These are phyloP conservation scores for Hemichromis elongatus DNA, from an alignment of 2,113 vertebrate species.

Conservation along the genomic window DNA sequence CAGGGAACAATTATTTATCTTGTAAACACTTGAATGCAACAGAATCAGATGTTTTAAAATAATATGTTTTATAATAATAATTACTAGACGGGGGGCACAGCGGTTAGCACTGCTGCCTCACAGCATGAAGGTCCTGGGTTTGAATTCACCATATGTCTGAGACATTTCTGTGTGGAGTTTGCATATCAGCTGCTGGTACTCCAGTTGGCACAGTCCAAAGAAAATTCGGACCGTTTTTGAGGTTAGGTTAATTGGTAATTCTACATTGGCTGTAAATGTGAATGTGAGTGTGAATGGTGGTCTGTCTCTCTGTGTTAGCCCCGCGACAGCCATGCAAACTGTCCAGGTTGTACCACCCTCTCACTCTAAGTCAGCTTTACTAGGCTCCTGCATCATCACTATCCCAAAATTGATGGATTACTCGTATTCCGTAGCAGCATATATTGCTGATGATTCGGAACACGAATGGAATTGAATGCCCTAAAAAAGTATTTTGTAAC, in stretches of 20 bases:
- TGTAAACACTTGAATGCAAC: neutral
- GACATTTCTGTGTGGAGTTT: neutral
- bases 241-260: neutral
- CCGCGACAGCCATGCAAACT: neutral
- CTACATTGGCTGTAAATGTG: neutral
- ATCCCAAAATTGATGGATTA: neutral
- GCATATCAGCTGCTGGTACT: neutral
- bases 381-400: neutral
- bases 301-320: neutral
- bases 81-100: rapidly evolving
- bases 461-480: no score
- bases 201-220: neutral
- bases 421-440: neutral
- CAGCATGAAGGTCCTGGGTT: neutral
- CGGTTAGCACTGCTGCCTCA: neutral
- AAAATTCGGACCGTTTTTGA: neutral
- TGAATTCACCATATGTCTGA: neutral
- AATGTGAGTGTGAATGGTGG: neutral
- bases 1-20: neutral
- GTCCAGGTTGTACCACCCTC: neutral
- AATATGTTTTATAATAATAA: neutral
- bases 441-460: neutral
- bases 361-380: rapidly evolving
- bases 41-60: neutral
- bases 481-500: neutral